Percentiles rank a stretch among this genome's conserved stretches.
These are phyloP conservation scores for Drosophila kurseongensis DNA, from an alignment of 1,140 invertebrate genomes.

Conservation along the genomic window DNA sequence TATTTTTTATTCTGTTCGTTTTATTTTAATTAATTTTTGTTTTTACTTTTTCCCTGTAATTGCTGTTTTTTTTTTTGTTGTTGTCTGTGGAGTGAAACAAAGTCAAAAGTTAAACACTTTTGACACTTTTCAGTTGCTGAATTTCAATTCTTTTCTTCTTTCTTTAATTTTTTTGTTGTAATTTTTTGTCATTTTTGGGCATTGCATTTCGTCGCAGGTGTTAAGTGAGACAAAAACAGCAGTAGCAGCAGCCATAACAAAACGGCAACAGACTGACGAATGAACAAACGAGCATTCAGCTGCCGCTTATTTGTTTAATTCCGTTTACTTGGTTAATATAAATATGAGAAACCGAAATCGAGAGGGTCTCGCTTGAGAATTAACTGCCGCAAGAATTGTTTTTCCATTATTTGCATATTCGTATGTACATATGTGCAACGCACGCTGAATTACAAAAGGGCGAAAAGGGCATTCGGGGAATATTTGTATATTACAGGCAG, in stretches of 20 bases:
- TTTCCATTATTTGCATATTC: constrained; percentile 19
- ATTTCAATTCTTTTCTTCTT: constrained; percentile 16
- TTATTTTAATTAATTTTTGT: constrained; percentile 35
- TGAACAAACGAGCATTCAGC: constrained; percentile 24
- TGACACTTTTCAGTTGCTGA: constrained; percentile 41
- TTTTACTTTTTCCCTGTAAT: constrained; percentile 37
- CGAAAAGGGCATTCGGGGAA: background rate
- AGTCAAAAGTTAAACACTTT: constrained; percentile 45
- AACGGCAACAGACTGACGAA: constrained; percentile 30
- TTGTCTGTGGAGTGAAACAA: constrained; percentile 14
- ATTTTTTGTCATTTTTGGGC: constrained; percentile 32
- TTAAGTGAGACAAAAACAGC: constrained; percentile 37
- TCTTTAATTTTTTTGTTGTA: background rate
- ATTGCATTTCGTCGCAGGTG: constrained; percentile 58
- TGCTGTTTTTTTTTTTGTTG: constrained; percentile 19
- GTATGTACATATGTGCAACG: constrained; percentile 7
- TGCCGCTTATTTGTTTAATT: constrained; percentile 54
- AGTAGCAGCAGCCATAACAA: constrained; percentile 11
- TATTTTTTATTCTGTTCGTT: constrained; percentile 23
- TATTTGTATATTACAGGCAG: background rate
- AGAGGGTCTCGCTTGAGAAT: constrained; percentile 7
- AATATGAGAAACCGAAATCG: constrained; percentile 9
- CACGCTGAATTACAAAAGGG: constrained; percentile 4
- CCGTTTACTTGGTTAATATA: constrained; percentile 36
- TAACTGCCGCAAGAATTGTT: constrained; percentile 16